phyloP scores from a whole-genome alignment of 1,140 invertebrate species.

The Nasonia longicornis region DNA sequence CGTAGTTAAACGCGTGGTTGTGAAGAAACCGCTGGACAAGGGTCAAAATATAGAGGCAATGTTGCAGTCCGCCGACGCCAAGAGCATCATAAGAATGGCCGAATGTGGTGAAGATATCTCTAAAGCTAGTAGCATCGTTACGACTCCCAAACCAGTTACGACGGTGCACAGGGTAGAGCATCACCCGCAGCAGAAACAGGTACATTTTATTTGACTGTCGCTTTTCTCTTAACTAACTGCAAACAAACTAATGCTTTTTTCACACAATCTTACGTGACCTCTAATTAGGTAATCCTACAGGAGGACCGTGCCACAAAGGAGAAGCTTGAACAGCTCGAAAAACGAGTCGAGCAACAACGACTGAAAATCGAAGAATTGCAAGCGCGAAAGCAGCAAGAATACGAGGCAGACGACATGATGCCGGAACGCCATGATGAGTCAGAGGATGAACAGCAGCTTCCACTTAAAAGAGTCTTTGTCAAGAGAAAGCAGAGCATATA shows the following conservation, averaged over 20 bases:
- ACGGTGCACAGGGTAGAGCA: conserved; percentile 9
- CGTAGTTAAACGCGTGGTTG: conserved; percentile 67
- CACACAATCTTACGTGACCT: conserved; percentile 38
- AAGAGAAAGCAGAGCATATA: conserved; percentile 68
- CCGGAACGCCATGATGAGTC: conserved; percentile 67
- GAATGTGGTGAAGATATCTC: conserved; percentile 32
- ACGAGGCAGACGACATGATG: conserved; percentile 64
- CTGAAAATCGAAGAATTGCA: conserved; percentile 65
- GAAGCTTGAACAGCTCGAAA: conserved; percentile 64
- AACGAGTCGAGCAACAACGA: conserved; percentile 65
- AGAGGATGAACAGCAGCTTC: conserved; percentile 66
- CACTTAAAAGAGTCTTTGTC: conserved; percentile 66
- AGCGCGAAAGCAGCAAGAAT: conserved; percentile 64
- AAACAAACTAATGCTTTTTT: not conserved
- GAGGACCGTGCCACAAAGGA: conserved; percentile 63
- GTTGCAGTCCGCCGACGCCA: conserved; percentile 53
- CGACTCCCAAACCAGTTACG: conserved; percentile 3
- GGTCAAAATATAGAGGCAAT: conserved; percentile 55
- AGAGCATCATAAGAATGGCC: conserved; percentile 29
- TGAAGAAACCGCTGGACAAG: conserved; percentile 64
- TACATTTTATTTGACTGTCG: not conserved
- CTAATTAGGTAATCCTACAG: conserved; percentile 29
- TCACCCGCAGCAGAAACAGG: conserved; percentile 39
- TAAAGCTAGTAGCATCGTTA: not conserved
- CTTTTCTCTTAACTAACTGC: not conserved